Evolutionary conservation across 2,888 invertebrate genomes (phyloP).

Genomic region (Pseudococcus jackbeardsleyi): DNA sequence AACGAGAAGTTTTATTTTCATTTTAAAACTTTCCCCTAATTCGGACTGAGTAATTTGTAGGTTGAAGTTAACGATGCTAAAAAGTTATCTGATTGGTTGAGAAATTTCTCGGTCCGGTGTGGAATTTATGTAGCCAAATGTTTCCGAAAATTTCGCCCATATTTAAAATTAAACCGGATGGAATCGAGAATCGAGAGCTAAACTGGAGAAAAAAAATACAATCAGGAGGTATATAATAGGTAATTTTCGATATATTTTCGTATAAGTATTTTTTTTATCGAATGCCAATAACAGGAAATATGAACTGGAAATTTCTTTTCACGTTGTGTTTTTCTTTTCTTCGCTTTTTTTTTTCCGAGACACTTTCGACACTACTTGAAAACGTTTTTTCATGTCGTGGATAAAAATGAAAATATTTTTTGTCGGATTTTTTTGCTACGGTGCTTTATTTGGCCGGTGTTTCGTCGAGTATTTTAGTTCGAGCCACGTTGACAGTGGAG

Average conservation of each 20-base stretch:
- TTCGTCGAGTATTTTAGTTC: not conserved
- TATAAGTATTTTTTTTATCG: not conserved
- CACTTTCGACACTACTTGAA: not conserved
- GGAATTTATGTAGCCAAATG: not conserved
- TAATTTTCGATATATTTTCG: not conserved
- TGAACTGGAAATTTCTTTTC: not conserved
- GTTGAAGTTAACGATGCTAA: conserved; percentile 29
- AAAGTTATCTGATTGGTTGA: conserved; percentile 5
- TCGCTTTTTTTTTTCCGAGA: not conserved
- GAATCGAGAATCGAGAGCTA: not conserved
- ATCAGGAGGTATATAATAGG: not conserved
- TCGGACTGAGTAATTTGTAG: conserved; percentile 2
- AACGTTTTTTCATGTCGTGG: not conserved
- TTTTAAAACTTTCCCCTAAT: conserved; percentile 35
- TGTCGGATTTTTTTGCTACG: not conserved
- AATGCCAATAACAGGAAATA: conserved; percentile 32
- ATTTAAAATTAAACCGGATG: not conserved
- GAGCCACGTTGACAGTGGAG: not conserved
- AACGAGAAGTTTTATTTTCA: conserved; percentile 33
- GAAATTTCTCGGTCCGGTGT: not conserved
- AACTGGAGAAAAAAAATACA: not conserved
- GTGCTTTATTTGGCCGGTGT: not conserved
- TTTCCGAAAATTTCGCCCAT: not conserved
- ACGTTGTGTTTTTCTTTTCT: not conserved
- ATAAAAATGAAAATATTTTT: not conserved